A percentile compares a stretch with the other conserved stretches of the same genome.
Evolutionary conservation across 2,888 invertebrate genomes (phyloP).

Genomic region (Megamerina dolium): DNA sequence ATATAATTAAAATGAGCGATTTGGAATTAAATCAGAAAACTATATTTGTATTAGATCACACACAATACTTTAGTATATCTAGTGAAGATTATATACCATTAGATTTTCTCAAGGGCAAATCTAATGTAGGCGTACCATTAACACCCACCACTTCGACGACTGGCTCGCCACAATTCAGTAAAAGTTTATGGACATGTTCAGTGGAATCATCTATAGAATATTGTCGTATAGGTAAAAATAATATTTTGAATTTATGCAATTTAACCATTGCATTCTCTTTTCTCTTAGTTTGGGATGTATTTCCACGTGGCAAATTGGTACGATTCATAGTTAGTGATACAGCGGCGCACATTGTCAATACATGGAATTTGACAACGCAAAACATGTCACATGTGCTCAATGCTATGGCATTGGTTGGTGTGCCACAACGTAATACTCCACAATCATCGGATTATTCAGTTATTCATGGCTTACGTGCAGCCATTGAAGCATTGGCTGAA

Average conservation of each 20-base stretch:
- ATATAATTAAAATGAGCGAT: too few species aligned
- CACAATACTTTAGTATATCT: constrained; percentile 78
- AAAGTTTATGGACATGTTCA: constrained; percentile 93
- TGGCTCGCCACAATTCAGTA: constrained; percentile 71
- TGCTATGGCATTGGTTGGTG: constrained; percentile 75
- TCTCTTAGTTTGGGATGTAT: constrained; percentile 98
- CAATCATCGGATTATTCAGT: constrained; percentile 59
- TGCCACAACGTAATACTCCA: constrained; percentile 59
- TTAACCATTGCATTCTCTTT: too few species aligned
- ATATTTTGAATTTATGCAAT: too few species aligned
- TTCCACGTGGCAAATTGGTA: constrained; percentile 81
- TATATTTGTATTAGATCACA: constrained; percentile 90
- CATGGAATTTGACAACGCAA: constrained; percentile 78
- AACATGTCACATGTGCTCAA: constrained; percentile 82
- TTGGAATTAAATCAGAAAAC: constrained; percentile 63
- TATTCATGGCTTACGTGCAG: constrained; percentile 77
- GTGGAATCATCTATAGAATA: constrained; percentile 95
- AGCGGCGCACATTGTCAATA: constrained; percentile 77
- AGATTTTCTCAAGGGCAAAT: constrained; percentile 52
- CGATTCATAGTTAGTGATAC: constrained; percentile 83
- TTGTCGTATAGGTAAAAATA: constrained; percentile 87
- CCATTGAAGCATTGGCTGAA: constrained; percentile 79
- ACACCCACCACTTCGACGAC: constrained; percentile 2
- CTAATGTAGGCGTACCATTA: constrained; percentile 33
- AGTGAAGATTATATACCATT: constrained; percentile 46